A percentile compares a stretch with the other conserved stretches of the same genome.
Conservation (phyloP, 2,113 vertebrate genomes). For the Lamprologus speciosus region DNA sequence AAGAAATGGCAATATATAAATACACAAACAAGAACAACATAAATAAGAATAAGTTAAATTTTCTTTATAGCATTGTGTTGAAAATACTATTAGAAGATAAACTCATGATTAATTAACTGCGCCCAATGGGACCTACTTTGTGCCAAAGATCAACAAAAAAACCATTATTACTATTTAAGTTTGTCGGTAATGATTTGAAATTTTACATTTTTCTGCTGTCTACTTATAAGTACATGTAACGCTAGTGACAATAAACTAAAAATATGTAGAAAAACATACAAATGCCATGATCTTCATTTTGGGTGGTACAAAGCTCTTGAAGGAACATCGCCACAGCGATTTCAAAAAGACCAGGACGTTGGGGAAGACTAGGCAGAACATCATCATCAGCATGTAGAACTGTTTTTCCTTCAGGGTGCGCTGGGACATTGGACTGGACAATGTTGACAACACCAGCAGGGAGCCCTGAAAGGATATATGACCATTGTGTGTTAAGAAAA, state of each 20-base stretch:
- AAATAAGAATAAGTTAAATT: not conserved
- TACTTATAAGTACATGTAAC: not conserved
- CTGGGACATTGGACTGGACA: constrained; percentile 55
- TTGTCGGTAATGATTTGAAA: not conserved
- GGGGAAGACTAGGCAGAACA: constrained; percentile 65
- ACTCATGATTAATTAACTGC: not conserved
- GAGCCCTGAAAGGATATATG: constrained; percentile 54
- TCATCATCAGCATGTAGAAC: constrained; percentile 71
- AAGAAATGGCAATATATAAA: not conserved
- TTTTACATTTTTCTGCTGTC: not conserved
- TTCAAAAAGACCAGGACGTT: constrained; percentile 73
- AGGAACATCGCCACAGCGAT: constrained; percentile 69
- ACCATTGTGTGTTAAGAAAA: not conserved
- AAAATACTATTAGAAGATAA: not conserved
- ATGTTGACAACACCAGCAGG: constrained; percentile 58
- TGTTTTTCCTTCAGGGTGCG: constrained; percentile 40
- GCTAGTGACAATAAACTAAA: not conserved
- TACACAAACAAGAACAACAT: not conserved
- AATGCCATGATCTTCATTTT: constrained; percentile 57
- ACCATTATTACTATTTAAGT: not conserved
- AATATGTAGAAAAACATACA: constrained; percentile 43
- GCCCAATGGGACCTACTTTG: not conserved
- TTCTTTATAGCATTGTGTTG: not conserved
- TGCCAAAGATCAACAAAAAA: not conserved
- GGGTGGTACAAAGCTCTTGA: constrained; percentile 67